These are phyloP conservation scores for Rhincodon typus DNA, from an alignment of 2,797 vertebrate species.

Conservation along the genomic window DNA sequence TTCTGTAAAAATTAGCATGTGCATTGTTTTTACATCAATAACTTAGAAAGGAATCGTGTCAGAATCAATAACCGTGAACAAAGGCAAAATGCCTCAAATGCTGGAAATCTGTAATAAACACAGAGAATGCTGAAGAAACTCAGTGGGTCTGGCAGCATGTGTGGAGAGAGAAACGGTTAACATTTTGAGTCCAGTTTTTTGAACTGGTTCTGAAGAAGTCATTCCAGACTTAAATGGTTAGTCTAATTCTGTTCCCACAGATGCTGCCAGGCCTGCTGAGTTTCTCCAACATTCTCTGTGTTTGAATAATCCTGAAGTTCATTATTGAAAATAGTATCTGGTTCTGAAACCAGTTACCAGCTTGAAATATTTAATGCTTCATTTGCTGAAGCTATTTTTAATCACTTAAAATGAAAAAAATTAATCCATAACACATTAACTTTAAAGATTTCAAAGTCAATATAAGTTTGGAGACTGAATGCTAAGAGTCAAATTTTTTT, in stretches of 20 bases:
- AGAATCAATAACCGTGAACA: background rate
- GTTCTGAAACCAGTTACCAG: background rate
- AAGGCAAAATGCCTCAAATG: too few relatives aligned
- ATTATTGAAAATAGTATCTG: background rate
- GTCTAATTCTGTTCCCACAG: too few relatives aligned
- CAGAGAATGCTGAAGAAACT: too few relatives aligned
- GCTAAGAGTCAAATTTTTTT: background rate
- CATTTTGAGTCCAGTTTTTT: too few relatives aligned
- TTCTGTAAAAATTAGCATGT: background rate
- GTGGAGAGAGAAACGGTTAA: too few relatives aligned
- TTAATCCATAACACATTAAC: background rate
- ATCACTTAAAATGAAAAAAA: background rate
- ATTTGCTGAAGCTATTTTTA: background rate
- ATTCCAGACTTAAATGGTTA: too few relatives aligned
- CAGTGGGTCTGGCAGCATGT: too few relatives aligned
- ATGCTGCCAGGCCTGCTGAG: too few relatives aligned
- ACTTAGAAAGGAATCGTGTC: background rate
- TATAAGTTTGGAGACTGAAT: background rate
- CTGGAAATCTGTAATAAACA: too few relatives aligned
- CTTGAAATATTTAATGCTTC: background rate
- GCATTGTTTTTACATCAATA: background rate
- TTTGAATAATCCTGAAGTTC: background rate
- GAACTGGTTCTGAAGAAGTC: too few relatives aligned
- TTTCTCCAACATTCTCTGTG: too few relatives aligned
- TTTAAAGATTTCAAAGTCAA: background rate